Conservation (phyloP, 2,797 vertebrate genomes). For the Protonibea diacanthus region DNA sequence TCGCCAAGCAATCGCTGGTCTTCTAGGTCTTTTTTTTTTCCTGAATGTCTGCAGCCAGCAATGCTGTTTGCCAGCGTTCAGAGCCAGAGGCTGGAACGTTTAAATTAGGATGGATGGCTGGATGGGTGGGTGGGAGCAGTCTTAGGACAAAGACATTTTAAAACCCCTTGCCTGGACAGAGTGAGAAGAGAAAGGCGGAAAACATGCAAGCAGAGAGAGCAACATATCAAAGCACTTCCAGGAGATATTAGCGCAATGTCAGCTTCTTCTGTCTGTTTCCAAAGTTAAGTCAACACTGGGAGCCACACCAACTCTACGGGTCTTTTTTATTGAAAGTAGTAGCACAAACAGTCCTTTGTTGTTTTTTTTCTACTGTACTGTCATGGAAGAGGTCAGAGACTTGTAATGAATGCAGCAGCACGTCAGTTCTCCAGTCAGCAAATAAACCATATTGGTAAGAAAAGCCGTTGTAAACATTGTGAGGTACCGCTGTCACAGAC, state of each 20-base stretch:
- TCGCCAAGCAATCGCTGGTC: conserved; percentile 13
- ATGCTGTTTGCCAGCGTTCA: conserved; percentile 33
- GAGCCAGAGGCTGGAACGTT: conserved; percentile 47
- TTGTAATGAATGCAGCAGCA: conserved; percentile 17
- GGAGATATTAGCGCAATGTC: conserved; percentile 39
- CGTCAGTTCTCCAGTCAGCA: conserved; percentile 12
- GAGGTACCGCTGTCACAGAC: neutral
- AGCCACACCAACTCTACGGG: conserved; percentile 4
- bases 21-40: conserved; percentile 28
- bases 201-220: conserved; percentile 24
- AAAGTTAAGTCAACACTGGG: conserved; percentile 21
- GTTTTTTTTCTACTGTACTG: conserved; percentile 15
- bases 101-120: conserved; percentile 61
- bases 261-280: conserved; percentile 28
- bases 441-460: conserved; percentile 14
- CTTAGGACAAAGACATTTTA: conserved; percentile 49
- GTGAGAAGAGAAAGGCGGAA: conserved; percentile 24
- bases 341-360: conserved; percentile 12
- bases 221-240: conserved; percentile 44
- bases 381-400: conserved; percentile 13
- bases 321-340: conserved; percentile 29
- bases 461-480: neutral
- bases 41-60: conserved; percentile 6
- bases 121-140: conserved; percentile 34
- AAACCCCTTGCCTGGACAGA: conserved; percentile 36